phyloP scores from a whole-genome alignment of 1,140 invertebrate species.

The Brachionus rotundiformis region DNA sequence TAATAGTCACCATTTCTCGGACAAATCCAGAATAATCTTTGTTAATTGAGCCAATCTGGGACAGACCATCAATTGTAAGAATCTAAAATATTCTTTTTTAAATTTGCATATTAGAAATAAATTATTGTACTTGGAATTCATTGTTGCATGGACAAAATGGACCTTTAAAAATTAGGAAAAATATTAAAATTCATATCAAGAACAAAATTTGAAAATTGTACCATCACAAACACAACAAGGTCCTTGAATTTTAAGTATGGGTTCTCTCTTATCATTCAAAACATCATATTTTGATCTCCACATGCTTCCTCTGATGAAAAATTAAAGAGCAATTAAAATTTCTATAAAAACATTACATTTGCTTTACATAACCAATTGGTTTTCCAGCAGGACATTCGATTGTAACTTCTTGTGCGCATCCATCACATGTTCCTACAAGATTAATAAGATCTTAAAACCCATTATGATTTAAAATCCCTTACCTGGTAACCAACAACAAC shows the following conservation, averaged over 20 bases:
- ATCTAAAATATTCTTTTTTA: background rate
- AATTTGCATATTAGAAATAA: background rate
- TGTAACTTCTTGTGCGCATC: constrained; percentile 50
- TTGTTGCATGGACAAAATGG: constrained; percentile 42
- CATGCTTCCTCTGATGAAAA: constrained; percentile 42
- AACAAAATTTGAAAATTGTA: no score
- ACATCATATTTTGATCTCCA: constrained; percentile 38
- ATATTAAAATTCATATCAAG: no score
- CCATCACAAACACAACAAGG: constrained; percentile 42
- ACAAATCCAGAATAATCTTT: constrained; percentile 51
- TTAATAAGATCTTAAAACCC: no score
- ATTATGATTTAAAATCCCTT: background rate
- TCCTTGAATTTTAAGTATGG: constrained; percentile 23
- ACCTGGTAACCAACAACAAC: constrained; percentile 33
- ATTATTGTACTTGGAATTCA: constrained; percentile 35
- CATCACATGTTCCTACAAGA: constrained; percentile 10
- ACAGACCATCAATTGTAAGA: constrained; percentile 4
- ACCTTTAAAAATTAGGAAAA: constrained; percentile 3
- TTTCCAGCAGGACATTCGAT: constrained; percentile 52
- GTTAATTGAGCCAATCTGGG: constrained; percentile 32
- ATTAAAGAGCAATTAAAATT: no score
- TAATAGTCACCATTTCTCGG: constrained; percentile 1
- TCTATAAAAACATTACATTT: no score
- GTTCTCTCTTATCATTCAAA: constrained; percentile 15
- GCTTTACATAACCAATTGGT: constrained; percentile 52